Evolutionary conservation across 1,140 invertebrate genomes (phyloP).

Genomic region (Hycleus cichorii): DNA sequence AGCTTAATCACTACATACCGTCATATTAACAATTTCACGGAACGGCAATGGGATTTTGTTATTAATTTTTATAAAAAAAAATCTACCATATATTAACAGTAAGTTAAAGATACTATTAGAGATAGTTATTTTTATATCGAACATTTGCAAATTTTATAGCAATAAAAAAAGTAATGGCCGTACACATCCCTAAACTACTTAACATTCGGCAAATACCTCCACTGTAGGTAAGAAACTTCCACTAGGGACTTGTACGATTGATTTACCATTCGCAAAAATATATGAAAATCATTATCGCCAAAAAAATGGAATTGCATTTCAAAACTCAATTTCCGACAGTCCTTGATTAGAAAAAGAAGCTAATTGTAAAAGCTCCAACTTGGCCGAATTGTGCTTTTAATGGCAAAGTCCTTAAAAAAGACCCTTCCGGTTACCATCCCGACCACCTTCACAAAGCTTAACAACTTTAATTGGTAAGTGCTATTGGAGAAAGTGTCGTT

Average conservation of each 20-base stretch:
- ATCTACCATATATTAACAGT: conserved; percentile 2
- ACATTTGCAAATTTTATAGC: conserved; percentile 24
- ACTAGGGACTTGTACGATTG: conserved; percentile 2
- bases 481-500: conserved; percentile 10
- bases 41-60: too few relatives aligned
- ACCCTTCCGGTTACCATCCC: too few relatives aligned
- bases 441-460: not conserved
- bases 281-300: too few relatives aligned
- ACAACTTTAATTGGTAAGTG: conserved; percentile 13
- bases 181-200: conserved; percentile 16
- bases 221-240: conserved; percentile 1
- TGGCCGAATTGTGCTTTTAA: too few relatives aligned
- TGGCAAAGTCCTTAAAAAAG: too few relatives aligned
- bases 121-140: conserved; percentile 12
- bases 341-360: too few relatives aligned
- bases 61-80: too few relatives aligned
- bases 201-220: conserved; percentile 12
- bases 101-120: conserved; percentile 5
- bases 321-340: too few relatives aligned
- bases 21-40: too few relatives aligned
- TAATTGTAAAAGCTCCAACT: too few relatives aligned
- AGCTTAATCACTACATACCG: conserved; percentile 6
- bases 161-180: conserved; percentile 19
- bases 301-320: too few relatives aligned
- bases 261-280: not conserved